Evolutionary conservation across 2,888 invertebrate species (phyloP).

Genomic region (Lasioglossum villosulum): DNA sequence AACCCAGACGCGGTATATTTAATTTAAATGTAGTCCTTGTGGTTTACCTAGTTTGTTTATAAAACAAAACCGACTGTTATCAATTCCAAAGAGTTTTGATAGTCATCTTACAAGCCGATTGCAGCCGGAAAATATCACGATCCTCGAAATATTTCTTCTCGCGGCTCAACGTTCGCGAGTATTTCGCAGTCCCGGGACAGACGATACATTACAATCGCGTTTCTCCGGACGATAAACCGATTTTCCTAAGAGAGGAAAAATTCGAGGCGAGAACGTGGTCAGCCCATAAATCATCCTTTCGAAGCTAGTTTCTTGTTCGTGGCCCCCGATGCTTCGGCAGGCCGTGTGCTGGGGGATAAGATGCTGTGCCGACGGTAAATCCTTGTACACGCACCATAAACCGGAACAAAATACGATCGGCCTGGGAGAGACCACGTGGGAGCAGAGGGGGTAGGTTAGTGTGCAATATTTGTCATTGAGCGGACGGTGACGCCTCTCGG

Average conservation of each 20-base stretch:
- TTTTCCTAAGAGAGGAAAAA: constrained; percentile 17
- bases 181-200: not conserved
- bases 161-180: not conserved
- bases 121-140: not conserved
- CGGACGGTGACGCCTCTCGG: not conserved
- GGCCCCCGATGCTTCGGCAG: constrained; percentile 6
- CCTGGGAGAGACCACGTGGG: not conserved
- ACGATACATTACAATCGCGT: constrained; percentile 36
- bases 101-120: not conserved
- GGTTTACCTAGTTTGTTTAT: not conserved
- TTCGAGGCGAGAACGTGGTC: constrained; percentile 32
- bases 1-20: not conserved
- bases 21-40: no score
- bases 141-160: not conserved
- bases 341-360: constrained; percentile 1
- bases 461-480: constrained; percentile 23
- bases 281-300: constrained; percentile 51
- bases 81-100: not conserved
- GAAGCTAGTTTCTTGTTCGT: constrained; percentile 4
- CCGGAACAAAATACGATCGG: constrained; percentile 23
- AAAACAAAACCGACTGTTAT: not conserved
- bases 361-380: constrained; percentile 29
- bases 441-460: not conserved
- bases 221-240: constrained; percentile 27
- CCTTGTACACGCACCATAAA: constrained; percentile 28